Percentiles rank a stretch among this genome's conserved stretches.
These are phyloP conservation scores for Piezodorus guildinii DNA, from an alignment of 1,140 invertebrate genomes.

Conservation along the genomic window DNA sequence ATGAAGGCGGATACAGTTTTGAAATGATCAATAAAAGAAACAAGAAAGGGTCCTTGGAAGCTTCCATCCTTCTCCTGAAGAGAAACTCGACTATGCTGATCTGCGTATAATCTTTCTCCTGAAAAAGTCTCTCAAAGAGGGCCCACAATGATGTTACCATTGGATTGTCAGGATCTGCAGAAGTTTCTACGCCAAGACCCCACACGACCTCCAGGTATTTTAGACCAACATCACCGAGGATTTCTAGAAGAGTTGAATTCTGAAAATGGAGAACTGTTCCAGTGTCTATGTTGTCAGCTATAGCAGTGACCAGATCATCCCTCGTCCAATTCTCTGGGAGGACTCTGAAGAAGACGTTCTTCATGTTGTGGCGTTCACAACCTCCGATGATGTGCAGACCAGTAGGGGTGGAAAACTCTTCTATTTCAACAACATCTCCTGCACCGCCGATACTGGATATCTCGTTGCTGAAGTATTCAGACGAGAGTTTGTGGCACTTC, in stretches of 20 bases:
- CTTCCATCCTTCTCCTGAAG: constrained; percentile 20
- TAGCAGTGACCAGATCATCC: constrained; percentile 18
- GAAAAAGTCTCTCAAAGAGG: constrained; percentile 14
- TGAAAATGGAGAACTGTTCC: constrained; percentile 13
- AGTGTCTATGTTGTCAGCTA: constrained; percentile 13
- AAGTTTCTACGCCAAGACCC: constrained; percentile 2
- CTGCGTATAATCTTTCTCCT: constrained; percentile 19
- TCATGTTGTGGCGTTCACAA: constrained; percentile 16
- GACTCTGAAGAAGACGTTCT: constrained; percentile 21
- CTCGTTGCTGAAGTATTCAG: constrained; percentile 17
- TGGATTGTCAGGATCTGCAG: constrained; percentile 1
- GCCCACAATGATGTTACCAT: constrained; percentile 19
- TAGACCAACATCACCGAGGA: constrained; percentile 13
- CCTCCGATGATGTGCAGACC: constrained; percentile 17
- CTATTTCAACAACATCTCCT: not conserved
- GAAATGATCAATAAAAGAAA: constrained; percentile 18
- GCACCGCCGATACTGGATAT: constrained; percentile 17
- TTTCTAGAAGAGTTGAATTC: constrained; percentile 9
- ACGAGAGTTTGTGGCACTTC: constrained; percentile 13
- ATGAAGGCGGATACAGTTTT: constrained; percentile 14
- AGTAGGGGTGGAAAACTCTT: constrained; percentile 1
- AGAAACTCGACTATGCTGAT: constrained; percentile 17
- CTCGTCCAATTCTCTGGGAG: constrained; percentile 19
- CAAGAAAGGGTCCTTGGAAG: constrained; percentile 20
- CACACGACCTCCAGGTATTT: constrained; percentile 20